Evolutionary conservation across 2,113 vertebrate genomes (phyloP), one percentile per base, ranked within the genome.

Genomic region (Stomatorhinus ivindoensis): DNA sequence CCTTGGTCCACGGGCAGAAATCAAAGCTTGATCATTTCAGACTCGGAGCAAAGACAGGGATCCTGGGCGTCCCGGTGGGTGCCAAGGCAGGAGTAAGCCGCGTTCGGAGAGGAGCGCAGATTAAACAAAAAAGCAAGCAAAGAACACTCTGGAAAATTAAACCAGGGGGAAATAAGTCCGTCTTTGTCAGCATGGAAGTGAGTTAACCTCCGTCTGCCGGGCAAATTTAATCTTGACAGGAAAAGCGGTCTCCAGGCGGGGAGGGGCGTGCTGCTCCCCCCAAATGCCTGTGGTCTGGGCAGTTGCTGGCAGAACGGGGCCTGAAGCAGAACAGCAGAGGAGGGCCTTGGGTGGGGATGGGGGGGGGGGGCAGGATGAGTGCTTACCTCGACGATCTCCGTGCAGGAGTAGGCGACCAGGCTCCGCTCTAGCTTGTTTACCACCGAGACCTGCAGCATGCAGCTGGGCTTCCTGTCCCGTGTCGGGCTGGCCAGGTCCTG

Each of bases 381-480:
- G 17, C 96, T 97, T 96, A 99, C 98, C 97, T 99, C 97, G 92
- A 99, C 97, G 92, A 97, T 96, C 95, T 99, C 98, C 13, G 98
- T 99, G 95, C 96, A 97, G 65, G 95, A 94, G 83, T 97, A 96
- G 91, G 95, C 95, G 69, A 96, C 94, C 89, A 96, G 92, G 91
- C 94, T 92, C 93, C 96, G 97, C 93, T 97, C 96, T 55, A 94
- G 94, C 44, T 96, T 96, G 90, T 98, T 97, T 87, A 96, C 94
- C 87, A 99, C 96, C n/a, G 97, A 96, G 94, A 98, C 95, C 92
- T 99, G 97, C 91, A 99, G 94, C 92, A 98, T 94, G 0, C 96
- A 96, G 48, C 93, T 98, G 94, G 97, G 96, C 94, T 97, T 98
- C 94, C 97, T 95, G 95, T 98, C 97, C 39, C 95, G 95, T 91